Evolutionary conservation across 2,113 vertebrate genomes (phyloP), one percentile per base, ranked within the genome.

Genomic region (Misgurnus anguillicaudatus): DNA sequence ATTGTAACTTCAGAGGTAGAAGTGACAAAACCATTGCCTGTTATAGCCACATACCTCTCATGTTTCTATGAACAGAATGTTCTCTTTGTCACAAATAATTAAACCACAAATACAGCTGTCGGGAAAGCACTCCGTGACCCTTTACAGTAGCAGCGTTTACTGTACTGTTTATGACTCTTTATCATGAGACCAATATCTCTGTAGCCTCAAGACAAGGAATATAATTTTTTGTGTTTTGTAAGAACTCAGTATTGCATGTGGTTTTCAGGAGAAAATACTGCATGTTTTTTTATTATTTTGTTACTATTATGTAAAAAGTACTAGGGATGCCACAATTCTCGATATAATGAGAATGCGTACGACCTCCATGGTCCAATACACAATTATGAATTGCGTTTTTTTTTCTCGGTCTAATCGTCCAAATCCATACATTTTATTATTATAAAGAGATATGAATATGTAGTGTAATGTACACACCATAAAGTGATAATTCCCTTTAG

Each of bases 31-130:
- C 57, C n/a, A 21, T 9, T 39, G 8, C 65, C 63, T 45, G 19
- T 78, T 66, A 17, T 57, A 77, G 51, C 4, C 70, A 79, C 72
- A 82, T 73, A 78, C 16, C 5, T 62, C 38, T 75, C 53, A 6
- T 5, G 41, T 19, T 14, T 55, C 39, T 21, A 66, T 78, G 88
- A 84, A 87, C 85, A 84, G 5, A 38, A 60, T 85, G 88, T 88
- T 82, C 86, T 79, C 45, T 77, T 60, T 62, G 68, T 74, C 47
- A 13, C 7, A 16, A 62, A 62, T 47, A 48, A 75, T 75, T 48
- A 75, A 62, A 75, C 21, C 21, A 36, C 42, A 36, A 62, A 75
- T 62, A 47, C 41, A 61, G 72, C 41, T 75, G 72, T 62, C 58
- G 62, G 72, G 13, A 0, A 1, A 62, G 72, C 41, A 62, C 57